Conservation (phyloP, 2,113 vertebrate species). For the Petroica traversi region DNA sequence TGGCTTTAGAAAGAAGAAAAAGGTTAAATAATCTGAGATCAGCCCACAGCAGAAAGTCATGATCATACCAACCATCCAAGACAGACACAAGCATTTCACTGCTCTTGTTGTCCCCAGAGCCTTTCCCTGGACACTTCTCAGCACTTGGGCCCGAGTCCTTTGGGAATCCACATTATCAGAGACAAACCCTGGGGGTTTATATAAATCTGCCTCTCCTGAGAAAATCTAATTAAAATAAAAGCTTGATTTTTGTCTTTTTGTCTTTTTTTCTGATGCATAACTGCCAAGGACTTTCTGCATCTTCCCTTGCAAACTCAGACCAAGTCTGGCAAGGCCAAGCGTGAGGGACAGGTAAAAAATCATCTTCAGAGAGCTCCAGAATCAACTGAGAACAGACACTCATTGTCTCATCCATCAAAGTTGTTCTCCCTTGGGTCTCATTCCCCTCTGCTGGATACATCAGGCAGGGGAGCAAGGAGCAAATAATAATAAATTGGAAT, state of each 20-base stretch:
- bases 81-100: not conserved
- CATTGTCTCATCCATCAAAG: not conserved
- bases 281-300: not conserved
- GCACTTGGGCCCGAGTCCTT: not conserved
- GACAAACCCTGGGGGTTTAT: not conserved
- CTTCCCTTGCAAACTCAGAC: not conserved
- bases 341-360: not conserved
- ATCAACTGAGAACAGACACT: not conserved
- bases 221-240: not conserved
- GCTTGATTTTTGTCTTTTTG: accelerated
- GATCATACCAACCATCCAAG: not conserved
- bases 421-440: not conserved
- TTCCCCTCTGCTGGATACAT: not conserved
- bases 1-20: not conserved
- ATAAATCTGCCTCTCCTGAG: not conserved
- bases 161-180: not conserved
- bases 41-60: not conserved
- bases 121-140: not conserved
- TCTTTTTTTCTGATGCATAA: not conserved
- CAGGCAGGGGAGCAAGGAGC: not conserved
- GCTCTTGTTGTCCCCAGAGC: not conserved
- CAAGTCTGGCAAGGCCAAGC: not conserved
- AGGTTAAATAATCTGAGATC: not conserved
- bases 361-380: not conserved
- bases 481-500: not conserved